phyloP scores from a whole-genome alignment of 2,797 vertebrate species.

The Emys orbicularis region DNA sequence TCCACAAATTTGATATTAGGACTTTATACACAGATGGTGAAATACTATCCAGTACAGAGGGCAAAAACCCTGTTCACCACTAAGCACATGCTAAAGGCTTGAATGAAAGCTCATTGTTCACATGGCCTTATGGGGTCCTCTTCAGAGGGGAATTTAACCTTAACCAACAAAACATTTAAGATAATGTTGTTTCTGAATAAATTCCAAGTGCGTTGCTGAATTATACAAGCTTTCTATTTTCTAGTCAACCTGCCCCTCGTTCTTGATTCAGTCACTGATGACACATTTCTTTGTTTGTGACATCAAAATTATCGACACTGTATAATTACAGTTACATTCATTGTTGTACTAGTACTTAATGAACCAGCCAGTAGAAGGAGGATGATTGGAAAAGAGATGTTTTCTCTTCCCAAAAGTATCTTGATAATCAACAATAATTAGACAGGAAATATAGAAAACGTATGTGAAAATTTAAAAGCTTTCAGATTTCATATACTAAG shows the following conservation, averaged over 20 bases:
- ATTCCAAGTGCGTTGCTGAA: not conserved
- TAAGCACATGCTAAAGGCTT: not conserved
- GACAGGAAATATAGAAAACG: not conserved
- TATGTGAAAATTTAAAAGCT: not conserved
- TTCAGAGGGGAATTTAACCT: not conserved
- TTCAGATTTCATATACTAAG: not conserved
- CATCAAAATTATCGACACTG: not conserved
- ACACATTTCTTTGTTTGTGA: not conserved
- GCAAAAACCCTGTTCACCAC: not conserved
- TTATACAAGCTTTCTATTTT: not conserved
- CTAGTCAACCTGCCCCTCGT: not conserved
- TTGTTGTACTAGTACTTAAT: too few species aligned
- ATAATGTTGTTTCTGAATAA: not conserved
- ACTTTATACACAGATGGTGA: not conserved
- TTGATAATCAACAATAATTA: not conserved
- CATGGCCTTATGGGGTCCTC: not conserved
- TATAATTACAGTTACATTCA: not conserved
- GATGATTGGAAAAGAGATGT: not conserved
- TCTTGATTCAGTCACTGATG: not conserved
- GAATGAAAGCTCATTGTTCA: not conserved
- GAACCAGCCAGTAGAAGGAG: not conserved
- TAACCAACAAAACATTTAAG: not conserved
- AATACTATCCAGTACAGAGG: not conserved
- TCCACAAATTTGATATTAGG: not conserved
- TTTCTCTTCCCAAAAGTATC: not conserved